Evolutionary conservation across 1,140 invertebrate species (phyloP).

Genomic region (Pogonomyrmex californicus): DNA sequence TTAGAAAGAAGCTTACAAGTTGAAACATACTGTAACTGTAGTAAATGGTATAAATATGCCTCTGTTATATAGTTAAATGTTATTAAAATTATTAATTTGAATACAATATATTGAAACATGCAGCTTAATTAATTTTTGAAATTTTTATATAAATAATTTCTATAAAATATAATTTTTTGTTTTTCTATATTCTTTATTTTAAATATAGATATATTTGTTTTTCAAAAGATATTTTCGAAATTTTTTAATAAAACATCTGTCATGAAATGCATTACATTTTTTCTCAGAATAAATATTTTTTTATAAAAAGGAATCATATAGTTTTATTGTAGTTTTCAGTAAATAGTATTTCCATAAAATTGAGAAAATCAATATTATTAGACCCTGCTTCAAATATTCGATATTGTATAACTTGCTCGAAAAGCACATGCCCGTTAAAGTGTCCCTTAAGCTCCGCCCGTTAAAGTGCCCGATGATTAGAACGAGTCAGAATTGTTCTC

Average conservation of each 20-base stretch:
- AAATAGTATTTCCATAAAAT: neutral
- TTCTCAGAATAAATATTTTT: neutral
- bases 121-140: neutral
- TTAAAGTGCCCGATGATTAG: constrained; percentile 24
- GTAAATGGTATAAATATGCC: too few relatives aligned
- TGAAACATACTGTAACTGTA: neutral
- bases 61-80: neutral
- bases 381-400: constrained; percentile 3
- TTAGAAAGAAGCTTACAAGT: neutral
- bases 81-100: constrained; percentile 2
- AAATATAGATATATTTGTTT: neutral
- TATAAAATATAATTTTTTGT: neutral
- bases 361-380: constrained; percentile 11
- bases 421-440: too few relatives aligned
- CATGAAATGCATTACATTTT: neutral
- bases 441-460: neutral
- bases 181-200: neutral
- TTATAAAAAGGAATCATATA: neutral
- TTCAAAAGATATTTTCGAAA: neutral
- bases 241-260: neutral
- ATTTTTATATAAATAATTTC: neutral
- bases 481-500: constrained; percentile 14
- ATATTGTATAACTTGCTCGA: constrained; percentile 14
- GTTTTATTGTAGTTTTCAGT: neutral
- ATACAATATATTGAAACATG: neutral